Conservation (phyloP, 2,113 vertebrate genomes). For the Numida meleagris region DNA sequence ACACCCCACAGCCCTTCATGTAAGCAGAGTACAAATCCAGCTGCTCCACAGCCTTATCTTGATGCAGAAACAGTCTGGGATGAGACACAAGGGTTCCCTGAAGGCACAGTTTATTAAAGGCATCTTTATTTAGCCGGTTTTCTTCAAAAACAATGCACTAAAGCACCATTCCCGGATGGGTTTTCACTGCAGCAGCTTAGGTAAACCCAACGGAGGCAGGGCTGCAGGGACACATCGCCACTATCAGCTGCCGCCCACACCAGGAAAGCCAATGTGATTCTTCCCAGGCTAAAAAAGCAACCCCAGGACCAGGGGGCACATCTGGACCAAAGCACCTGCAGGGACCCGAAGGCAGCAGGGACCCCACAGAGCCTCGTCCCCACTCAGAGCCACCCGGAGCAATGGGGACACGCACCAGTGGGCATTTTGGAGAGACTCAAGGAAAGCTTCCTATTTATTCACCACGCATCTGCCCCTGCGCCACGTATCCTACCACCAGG, state of each 20-base stretch:
- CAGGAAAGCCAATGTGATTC: accelerated
- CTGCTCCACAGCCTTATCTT: slow-evolving; percentile 48
- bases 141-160: not conserved
- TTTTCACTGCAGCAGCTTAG: not conserved
- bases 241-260: not conserved
- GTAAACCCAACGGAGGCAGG: not conserved
- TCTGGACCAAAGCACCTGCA: not conserved
- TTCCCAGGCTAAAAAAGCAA: not conserved
- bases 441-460: not conserved
- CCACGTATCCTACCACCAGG: accelerated
- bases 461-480: not conserved
- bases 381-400: not conserved
- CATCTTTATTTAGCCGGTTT: not conserved
- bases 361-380: not conserved
- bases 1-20: not conserved
- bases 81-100: slow-evolving; percentile 5
- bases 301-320: accelerated
- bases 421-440: not conserved
- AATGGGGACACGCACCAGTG: not conserved
- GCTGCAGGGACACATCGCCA: not conserved
- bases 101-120: slow-evolving; percentile 54
- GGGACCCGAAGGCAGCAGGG: not conserved
- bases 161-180: not conserved
- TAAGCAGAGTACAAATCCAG: slow-evolving; percentile 3
- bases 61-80: not conserved